Evolutionary conservation across 2,113 vertebrate species (phyloP).

Genomic region (Deroptyus accipitrinus): DNA sequence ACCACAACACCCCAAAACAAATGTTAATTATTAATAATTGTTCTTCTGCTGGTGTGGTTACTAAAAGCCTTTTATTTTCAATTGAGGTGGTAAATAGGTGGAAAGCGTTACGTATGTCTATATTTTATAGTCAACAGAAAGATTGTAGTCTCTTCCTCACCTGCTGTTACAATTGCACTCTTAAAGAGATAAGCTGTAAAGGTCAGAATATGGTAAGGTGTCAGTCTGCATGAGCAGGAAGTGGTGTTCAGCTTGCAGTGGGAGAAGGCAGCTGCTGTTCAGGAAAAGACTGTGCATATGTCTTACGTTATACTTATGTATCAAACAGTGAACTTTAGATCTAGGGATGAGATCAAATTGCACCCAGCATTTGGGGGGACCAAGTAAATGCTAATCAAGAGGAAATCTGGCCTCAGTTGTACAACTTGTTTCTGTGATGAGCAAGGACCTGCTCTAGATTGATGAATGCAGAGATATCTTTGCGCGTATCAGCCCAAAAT

Average conservation of each 20-base stretch:
- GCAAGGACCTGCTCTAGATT: not conserved
- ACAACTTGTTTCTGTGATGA: not conserved
- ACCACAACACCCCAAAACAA: not conserved
- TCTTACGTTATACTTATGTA: accelerated
- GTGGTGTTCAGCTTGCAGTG: accelerated
- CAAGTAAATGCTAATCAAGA: not conserved
- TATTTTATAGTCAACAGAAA: not conserved
- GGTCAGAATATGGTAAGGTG: not conserved
- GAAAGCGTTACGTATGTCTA: not conserved
- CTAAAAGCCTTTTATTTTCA: not conserved
- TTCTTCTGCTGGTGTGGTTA: not conserved
- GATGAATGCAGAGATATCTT: not conserved
- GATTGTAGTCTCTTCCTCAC: not conserved
- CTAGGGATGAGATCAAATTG: not conserved
- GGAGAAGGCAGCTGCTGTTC: not conserved
- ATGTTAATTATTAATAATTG: slow-evolving; percentile 18
- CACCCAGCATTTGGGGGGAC: not conserved
- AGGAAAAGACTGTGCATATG: not conserved
- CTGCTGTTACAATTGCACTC: not conserved
- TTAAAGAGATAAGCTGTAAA: not conserved
- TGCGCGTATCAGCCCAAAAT: not conserved
- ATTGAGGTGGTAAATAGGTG: not conserved
- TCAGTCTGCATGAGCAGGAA: accelerated
- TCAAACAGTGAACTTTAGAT: not conserved
- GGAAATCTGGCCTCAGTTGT: not conserved